Conservation (phyloP, 2,888 invertebrate species). For the Nemotelus nigrinus region DNA sequence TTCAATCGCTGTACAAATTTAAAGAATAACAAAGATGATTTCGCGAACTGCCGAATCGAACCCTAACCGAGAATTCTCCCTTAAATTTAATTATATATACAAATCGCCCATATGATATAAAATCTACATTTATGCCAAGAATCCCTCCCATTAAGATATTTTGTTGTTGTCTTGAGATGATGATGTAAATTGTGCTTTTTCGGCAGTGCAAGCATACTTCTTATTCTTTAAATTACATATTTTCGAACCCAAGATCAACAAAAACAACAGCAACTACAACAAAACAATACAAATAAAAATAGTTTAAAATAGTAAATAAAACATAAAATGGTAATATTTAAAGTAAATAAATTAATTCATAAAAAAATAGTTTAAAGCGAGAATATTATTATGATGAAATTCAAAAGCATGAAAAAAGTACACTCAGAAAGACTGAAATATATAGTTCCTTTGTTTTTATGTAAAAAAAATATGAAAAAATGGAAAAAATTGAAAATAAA, state of each 20-base stretch:
- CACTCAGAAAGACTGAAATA: conserved; percentile 66
- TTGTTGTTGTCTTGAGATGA: too few relatives aligned
- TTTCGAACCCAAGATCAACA: neutral
- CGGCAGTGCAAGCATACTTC: conserved; percentile 5
- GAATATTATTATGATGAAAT: conserved; percentile 39
- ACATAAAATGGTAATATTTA: conserved; percentile 37
- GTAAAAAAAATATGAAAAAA: conserved; percentile 57
- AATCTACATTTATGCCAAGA: too few relatives aligned
- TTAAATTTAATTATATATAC: too few relatives aligned
- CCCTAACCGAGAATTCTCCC: too few relatives aligned
- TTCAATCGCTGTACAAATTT: conserved; percentile 23
- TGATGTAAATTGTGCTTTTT: too few relatives aligned
- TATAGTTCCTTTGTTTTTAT: conserved; percentile 67
- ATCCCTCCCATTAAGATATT: too few relatives aligned
- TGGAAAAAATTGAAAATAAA: conserved; percentile 52
- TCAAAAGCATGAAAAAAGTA: conserved; percentile 53
- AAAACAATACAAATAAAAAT: conserved; percentile 32
- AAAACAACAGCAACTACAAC: neutral
- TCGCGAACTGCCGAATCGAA: neutral
- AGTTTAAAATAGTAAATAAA: conserved; percentile 40
- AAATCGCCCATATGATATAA: too few relatives aligned
- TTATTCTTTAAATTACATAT: conserved; percentile 26
- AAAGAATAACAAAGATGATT: conserved; percentile 17
- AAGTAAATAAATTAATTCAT: conserved; percentile 42
- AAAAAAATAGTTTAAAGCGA: conserved; percentile 36